These are phyloP conservation scores for Halisarca cf. caerulea DNA, from an alignment of 37 sponge, comb jelly and placozoan genomes.

Conservation along the genomic window DNA sequence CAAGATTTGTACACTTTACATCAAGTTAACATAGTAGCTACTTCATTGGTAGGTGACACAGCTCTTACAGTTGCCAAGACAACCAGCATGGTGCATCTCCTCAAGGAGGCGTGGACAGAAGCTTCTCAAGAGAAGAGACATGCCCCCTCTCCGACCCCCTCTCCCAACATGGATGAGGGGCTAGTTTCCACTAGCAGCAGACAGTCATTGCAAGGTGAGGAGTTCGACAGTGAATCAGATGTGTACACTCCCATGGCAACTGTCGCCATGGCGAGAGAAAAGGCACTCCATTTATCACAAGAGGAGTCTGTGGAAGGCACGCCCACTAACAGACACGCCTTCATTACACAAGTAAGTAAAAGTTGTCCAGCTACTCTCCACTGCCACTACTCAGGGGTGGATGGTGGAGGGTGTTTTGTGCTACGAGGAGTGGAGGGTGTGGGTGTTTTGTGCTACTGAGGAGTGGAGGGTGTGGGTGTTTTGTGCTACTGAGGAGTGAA, in stretches of 20 bases:
- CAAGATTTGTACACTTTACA: too few species aligned
- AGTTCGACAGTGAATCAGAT: constrained; percentile 30
- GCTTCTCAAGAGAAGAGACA: constrained; percentile 36
- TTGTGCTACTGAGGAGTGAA: too few species aligned
- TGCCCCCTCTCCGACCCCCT: background rate
- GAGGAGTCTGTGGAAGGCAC: background rate
- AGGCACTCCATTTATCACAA: background rate
- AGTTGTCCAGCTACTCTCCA: too few species aligned
- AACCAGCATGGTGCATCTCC: constrained; percentile 50
- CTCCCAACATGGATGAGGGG: constrained; percentile 9
- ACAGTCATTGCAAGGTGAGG: background rate
- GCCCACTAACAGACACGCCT: background rate
- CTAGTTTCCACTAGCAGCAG: background rate
- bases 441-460: too few species aligned
- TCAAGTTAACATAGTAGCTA: too few species aligned
- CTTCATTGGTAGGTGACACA: constrained; percentile 38
- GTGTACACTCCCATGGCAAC: background rate
- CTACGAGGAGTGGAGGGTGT: too few species aligned
- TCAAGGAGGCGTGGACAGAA: constrained; percentile 88
- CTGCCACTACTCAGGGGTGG: too few species aligned
- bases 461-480: too few species aligned
- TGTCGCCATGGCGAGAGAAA: background rate
- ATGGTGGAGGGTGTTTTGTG: too few species aligned
- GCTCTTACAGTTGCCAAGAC: constrained; percentile 79
- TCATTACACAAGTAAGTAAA: background rate